Evolutionary conservation across 2,797 vertebrate genomes (phyloP), one percentile per base, ranked within the genome.

Genomic region (Eutrigla gurnardus): DNA sequence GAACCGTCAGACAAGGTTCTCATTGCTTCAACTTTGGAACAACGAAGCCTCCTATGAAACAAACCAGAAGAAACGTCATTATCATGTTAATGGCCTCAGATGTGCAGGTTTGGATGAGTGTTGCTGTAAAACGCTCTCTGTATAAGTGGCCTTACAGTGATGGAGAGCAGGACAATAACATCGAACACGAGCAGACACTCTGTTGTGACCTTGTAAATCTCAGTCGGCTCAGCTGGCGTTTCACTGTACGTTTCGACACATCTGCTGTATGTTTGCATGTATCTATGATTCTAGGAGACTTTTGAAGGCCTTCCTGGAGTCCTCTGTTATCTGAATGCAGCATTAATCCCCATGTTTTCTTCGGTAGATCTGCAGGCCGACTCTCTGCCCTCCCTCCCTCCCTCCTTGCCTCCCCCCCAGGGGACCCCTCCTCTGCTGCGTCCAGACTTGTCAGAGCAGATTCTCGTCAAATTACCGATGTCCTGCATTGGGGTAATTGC

Each of bases 401-500:
- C 1, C 15, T 8, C 43, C 2, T 4, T 3, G 10, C 8, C 17
- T 36, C 0, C 35, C 66, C 77, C 46, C 3, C 15, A 2, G 46
- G 71, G 67, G 78, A 80, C 55, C 61, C 76, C 83, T 81, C 79
- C 83, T 86, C 83, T 49, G 74, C 86, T 45, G 57, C 72, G 73
- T 92, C 88, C 90, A 88, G 88, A 88, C 86, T 88, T 93, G 93
- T 94, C 94, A 91, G 65, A 88, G 82, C 87, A 86, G 84, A 92
- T 93, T 91, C 80, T 87, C 82, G 61, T 90, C 90, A 89, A 89
- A 87, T 91, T 89, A 87, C 80, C 86, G 7, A 84, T 87, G 91
- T 92, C 91, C 92, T 90, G 92, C 90, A 92, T 90, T 72, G 91
- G 79, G 84, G 91, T 94, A 94, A 95, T 94, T 94, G 92, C 93